Conservation (phyloP, 2,888 invertebrate species). For the Notocelia uddmanniana region DNA sequence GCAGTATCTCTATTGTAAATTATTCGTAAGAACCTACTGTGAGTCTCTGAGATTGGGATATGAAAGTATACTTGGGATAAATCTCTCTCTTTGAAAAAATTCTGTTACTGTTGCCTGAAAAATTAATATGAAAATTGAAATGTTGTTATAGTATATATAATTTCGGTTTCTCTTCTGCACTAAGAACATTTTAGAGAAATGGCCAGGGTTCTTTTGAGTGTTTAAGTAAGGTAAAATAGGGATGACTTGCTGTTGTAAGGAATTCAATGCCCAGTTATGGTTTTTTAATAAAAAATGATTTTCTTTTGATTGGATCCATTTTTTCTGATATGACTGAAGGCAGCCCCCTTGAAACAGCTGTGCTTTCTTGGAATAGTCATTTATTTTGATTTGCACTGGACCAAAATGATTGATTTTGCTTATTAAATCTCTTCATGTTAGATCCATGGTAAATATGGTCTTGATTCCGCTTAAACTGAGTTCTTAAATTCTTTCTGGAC, state of each 20-base stretch:
- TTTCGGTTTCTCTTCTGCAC: constrained; percentile 37
- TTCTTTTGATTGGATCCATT: constrained; percentile 10
- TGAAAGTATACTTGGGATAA: constrained; percentile 36
- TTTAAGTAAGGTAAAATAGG: background rate
- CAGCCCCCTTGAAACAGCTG: constrained; percentile 16
- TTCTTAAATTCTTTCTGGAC: background rate
- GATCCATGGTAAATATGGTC: background rate
- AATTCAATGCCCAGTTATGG: constrained; percentile 9
- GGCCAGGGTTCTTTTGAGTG: constrained; percentile 31
- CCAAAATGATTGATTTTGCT: background rate
- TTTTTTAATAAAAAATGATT: constrained; percentile 33
- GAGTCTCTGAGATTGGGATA: background rate
- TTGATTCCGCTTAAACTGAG: background rate
- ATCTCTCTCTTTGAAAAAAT: constrained; percentile 47
- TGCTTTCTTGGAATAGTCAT: constrained; percentile 5
- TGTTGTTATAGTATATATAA: constrained; percentile 11
- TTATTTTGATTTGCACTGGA: background rate
- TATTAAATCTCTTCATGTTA: constrained; percentile 11
- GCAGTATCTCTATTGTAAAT: background rate
- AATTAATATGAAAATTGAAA: constrained; percentile 11
- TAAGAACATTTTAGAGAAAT: constrained; percentile 49
- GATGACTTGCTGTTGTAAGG: background rate
- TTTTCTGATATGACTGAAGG: background rate
- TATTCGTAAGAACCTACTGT: background rate
- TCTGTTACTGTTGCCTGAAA: constrained; percentile 14